Evolutionary conservation across 2,888 invertebrate species (phyloP), one percentile per base, ranked within the genome.

Genomic region (Galeruca laticollis): DNA sequence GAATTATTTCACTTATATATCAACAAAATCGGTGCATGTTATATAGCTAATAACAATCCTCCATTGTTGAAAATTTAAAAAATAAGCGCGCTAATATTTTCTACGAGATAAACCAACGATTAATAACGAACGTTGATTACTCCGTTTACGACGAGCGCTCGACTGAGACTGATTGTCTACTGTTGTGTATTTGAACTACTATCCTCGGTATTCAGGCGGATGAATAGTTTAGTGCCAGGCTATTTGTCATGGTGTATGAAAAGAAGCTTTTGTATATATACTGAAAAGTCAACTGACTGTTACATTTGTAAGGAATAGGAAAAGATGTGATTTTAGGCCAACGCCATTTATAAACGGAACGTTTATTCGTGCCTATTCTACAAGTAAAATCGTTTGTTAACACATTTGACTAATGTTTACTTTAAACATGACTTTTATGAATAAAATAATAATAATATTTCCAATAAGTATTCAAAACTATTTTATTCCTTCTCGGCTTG

Each of bases 81-180:
- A 26, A 26, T 26, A 26, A 26, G 26, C 26, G 2, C 26, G 3
- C 6, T 1, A 26, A 26, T 26, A 26, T 26, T 26, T 5, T 33
- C 5, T 0, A 33, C 56, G 56, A 35, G 33, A 35, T 62, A 51
- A 52, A n/a, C 21, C 3, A 2, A 4, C 10, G 60, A 21, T 10
- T 15, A 31, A 43, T 31, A 26, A 20, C 31, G 49, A 31, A 13
- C 49, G 21, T 15, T 31, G 33, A 20, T 33, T 37, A 9, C 10
- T 18, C 62, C 52, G 47, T 37, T 62, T 21, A 51, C 20, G 6
- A 13, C 20, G 26, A 65, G 13, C 43, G 47, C 15, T 33, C 47
- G 35, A 33, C 18, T 57, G 65, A 65, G 65, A 65, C 65, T 65
- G 65, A 57, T 49, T 65, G 65, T 65, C 65, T 65, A 57, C 57